phyloP scores from a whole-genome alignment of 2,888 invertebrate genomes.

The Griposia aprilina region DNA sequence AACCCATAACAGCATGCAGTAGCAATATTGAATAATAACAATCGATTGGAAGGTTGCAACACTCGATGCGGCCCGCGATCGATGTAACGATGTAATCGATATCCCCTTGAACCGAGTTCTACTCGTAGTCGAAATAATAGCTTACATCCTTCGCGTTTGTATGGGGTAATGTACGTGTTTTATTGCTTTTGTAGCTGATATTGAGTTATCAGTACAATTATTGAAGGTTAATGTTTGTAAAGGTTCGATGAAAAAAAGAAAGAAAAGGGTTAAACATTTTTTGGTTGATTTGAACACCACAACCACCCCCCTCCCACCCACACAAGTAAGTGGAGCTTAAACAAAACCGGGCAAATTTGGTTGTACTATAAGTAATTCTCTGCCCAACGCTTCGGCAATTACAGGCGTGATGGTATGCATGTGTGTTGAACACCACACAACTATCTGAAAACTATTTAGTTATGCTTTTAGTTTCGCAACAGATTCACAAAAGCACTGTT shows the following conservation, averaged over 20 bases:
- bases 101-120: slow-evolving; percentile 74
- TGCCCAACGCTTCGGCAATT: too few relatives aligned
- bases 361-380: too few relatives aligned
- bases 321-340: too few relatives aligned
- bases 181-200: slow-evolving; percentile 28
- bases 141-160: slow-evolving; percentile 69
- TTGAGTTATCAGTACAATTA: neutral
- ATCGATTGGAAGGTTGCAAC: slow-evolving; percentile 63
- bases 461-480: neutral
- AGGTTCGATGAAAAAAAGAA: too few relatives aligned
- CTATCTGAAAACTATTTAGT: neutral
- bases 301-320: too few relatives aligned
- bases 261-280: neutral
- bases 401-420: too few relatives aligned
- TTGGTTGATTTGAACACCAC: neutral
- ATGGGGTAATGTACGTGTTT: slow-evolving; percentile 55
- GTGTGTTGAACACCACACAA: neutral
- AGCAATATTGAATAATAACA: slow-evolving; percentile 64
- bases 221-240: neutral
- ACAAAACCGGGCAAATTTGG: too few relatives aligned
- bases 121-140: slow-evolving; percentile 76
- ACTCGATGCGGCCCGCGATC: slow-evolving; percentile 66
- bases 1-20: slow-evolving; percentile 56
- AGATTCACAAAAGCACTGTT: neutral
- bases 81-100: slow-evolving; percentile 72